Percentiles rank a stretch among this genome's conserved stretches.
phyloP scores from a whole-genome alignment of 2,888 invertebrate genomes.

The Pollenia angustigena region DNA sequence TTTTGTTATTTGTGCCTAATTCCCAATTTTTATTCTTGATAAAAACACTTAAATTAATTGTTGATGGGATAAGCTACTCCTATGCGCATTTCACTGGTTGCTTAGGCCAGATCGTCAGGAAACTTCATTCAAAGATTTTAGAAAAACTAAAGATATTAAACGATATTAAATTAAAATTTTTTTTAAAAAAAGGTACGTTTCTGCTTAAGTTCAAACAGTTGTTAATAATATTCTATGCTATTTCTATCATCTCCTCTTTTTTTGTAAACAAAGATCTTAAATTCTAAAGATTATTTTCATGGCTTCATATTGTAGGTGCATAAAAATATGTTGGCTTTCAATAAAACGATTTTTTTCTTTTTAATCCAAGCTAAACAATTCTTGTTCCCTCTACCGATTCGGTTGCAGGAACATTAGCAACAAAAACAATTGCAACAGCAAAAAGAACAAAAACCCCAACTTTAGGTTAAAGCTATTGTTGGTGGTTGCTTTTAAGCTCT shows the following conservation, averaged over 20 bases:
- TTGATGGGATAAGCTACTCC: no score
- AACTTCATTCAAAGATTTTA: no score
- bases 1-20: no score
- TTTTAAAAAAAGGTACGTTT: no score
- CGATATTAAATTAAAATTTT: no score
- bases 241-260: background rate
- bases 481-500: conserved; percentile 54
- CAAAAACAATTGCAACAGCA: conserved; percentile 11
- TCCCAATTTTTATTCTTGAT: no score
- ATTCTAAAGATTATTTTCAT: conserved; percentile 22
- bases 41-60: no score
- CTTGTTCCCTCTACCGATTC: conserved; percentile 29
- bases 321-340: conserved; percentile 41
- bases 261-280: conserved; percentile 22
- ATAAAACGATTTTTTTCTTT: conserved; percentile 48
- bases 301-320: conserved; percentile 58
- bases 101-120: no score
- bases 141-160: no score
- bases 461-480: conserved; percentile 49
- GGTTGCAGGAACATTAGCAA: conserved; percentile 36
- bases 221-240: background rate
- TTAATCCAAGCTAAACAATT: background rate
- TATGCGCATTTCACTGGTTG: no score
- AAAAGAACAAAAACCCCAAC: conserved; percentile 51
- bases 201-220: no score